Evolutionary conservation across 1,140 invertebrate species (phyloP), one percentile per base, ranked within the genome.

Genomic region (Drosophila bifasciata): DNA sequence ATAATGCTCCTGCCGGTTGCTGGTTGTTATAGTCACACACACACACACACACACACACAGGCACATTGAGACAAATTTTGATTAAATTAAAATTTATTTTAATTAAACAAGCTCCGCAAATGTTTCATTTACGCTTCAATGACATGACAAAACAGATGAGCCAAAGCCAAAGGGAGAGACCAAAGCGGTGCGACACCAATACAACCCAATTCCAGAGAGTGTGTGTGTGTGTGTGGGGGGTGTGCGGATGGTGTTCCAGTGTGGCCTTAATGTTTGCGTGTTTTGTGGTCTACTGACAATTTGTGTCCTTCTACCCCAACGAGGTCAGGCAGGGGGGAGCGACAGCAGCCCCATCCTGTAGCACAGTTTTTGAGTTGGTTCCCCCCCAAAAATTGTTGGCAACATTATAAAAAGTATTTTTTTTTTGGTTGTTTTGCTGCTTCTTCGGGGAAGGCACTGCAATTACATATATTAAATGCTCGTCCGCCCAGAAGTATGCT

Each of bases 1-100:
- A 15, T 46, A 17, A 39, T 25, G 44, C 45, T 73, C 9, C 16
- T 45, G 60, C 21, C 36, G 21, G 15, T 48, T 64, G 16, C 17
- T 59, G 43, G 43, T 45, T 36, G 9, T 41, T 46, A 21, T n/a
- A 44, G 23, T 28, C 19, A 43, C 55, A 50, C 43, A 8, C 46
- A 49, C 6, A 25, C 48, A 63, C 64, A 70, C 43, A 8, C 46
- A 49, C 19, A 43, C 55, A 50, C 43, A 8, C 46, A 49, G 9
- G 39, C 48, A 63, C 64, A 70, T 36, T 59, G 46, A 55, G 61
- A 72, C 66, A 62, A 88, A 63, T 88, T 86, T 86, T 86, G 84
- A 86, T 86, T 88, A 83, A 86, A 86, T 88, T 88, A 77, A 86
- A 86, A 86, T 86, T 88, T 86, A 86, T 88, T 86, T 86, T 86